These are phyloP conservation scores for Operophtera brumata DNA, from an alignment of 2,888 invertebrate genomes.

Conservation along the genomic window DNA sequence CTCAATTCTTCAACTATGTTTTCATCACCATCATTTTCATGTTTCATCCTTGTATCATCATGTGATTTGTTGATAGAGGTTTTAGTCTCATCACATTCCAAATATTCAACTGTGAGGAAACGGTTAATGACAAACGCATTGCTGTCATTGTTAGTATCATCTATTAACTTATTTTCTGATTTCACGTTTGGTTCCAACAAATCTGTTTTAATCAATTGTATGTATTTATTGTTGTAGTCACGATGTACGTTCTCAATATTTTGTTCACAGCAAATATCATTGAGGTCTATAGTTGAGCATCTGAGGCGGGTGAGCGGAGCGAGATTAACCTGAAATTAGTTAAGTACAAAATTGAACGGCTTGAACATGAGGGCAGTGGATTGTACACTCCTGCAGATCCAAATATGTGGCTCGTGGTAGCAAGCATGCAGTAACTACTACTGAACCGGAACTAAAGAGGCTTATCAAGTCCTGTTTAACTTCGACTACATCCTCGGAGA, in stretches of 20 bases:
- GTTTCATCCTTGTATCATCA: slow-evolving; percentile 1
- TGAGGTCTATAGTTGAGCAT: not conserved
- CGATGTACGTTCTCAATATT: not conserved
- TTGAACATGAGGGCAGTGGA: too few relatives aligned
- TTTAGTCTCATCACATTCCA: not conserved
- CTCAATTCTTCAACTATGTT: slow-evolving; percentile 1
- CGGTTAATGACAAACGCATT: not conserved
- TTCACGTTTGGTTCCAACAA: not conserved
- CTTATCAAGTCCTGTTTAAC: too few relatives aligned
- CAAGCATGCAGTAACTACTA: too few relatives aligned
- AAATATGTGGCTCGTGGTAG: too few relatives aligned
- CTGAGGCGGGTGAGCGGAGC: not conserved
- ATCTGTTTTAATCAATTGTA: not conserved
- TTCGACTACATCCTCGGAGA: too few relatives aligned
- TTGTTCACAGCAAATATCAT: slow-evolving; percentile 16
- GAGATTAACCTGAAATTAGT: not conserved
- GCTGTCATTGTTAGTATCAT: not conserved
- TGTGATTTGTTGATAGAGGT: too few relatives aligned
- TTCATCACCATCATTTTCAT: slow-evolving; percentile 9
- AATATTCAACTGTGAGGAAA: not conserved
- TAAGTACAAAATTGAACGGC: not conserved
- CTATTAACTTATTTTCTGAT: not conserved
- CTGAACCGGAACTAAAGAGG: too few relatives aligned
- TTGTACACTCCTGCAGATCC: too few relatives aligned
- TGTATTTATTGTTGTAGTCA: not conserved